A percentile compares a stretch with the other conserved stretches of the same genome.
phyloP scores from a whole-genome alignment of 2,113 vertebrate species.

The Cichladusa arquata region DNA sequence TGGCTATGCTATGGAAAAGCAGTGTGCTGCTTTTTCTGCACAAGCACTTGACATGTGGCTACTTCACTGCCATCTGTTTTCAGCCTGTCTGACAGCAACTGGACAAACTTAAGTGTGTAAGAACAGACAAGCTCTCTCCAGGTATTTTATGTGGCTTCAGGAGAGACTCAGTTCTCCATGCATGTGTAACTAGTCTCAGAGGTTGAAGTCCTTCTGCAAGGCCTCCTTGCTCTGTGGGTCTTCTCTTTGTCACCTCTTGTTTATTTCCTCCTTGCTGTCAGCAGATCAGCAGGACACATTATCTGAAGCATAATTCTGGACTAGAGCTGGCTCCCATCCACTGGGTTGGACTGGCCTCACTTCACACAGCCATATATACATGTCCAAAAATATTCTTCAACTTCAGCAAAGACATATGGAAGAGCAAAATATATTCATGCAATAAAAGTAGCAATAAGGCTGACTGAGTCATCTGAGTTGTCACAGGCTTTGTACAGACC shows the following conservation, averaged over 20 bases:
- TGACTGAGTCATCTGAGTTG: background rate
- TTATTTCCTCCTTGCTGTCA: constrained; percentile 54
- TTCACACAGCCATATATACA: background rate
- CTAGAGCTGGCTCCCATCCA: constrained; percentile 27
- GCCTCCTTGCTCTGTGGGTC: constrained; percentile 27
- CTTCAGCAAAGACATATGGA: background rate
- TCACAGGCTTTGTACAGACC: background rate
- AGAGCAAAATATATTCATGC: background rate
- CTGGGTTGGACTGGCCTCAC: background rate
- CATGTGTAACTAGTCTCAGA: background rate
- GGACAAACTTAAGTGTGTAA: background rate
- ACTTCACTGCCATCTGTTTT: background rate
- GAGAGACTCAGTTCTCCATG: background rate
- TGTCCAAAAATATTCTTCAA: background rate
- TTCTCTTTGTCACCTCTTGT: constrained; percentile 44
- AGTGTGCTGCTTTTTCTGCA: background rate
- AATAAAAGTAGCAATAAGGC: background rate
- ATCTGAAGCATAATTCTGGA: background rate
- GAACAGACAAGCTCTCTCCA: background rate
- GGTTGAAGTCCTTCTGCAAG: background rate
- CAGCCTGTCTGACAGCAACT: background rate
- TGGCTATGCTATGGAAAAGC: background rate
- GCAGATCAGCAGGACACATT: constrained; percentile 31
- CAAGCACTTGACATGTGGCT: background rate
- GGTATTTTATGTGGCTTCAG: background rate